A percentile compares a stretch with the other conserved stretches of the same genome.
These are phyloP conservation scores for Noctua pronuba DNA, from an alignment of 2,888 invertebrate genomes.

Conservation along the genomic window DNA sequence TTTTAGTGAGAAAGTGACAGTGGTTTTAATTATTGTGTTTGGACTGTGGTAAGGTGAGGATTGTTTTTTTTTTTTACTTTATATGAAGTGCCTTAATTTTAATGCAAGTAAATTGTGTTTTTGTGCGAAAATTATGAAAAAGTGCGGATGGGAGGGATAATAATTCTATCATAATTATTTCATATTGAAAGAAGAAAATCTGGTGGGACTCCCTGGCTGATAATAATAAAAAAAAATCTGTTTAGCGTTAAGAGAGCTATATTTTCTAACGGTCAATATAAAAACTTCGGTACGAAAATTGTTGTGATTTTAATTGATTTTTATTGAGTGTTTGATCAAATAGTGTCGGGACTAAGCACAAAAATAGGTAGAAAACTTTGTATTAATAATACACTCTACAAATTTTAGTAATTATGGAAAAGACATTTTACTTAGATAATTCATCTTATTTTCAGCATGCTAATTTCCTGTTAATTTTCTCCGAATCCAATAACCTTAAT, in stretches of 20 bases:
- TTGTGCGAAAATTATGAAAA: background rate
- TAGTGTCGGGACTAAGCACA: too few species aligned
- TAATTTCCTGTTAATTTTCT: background rate
- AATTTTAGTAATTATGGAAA: background rate
- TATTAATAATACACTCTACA: background rate
- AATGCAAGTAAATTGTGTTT: background rate
- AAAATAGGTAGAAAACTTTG: background rate
- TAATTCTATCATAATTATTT: background rate
- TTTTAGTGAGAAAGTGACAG: conserved; percentile 60
- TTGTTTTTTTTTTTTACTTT: background rate
- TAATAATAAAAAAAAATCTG: background rate
- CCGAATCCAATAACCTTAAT: background rate
- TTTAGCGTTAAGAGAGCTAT: background rate
- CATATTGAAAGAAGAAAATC: background rate
- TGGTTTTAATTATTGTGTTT: conserved; percentile 45
- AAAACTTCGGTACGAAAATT: too few species aligned
- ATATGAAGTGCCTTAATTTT: background rate
- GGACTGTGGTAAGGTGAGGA: conserved; percentile 55
- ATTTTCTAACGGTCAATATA: background rate
- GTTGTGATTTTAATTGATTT: background rate
- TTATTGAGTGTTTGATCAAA: too few species aligned
- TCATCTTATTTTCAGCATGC: background rate
- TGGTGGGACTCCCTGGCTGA: background rate
- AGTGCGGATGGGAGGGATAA: background rate
- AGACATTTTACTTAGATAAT: background rate